Evolutionary conservation across 1,140 invertebrate species (phyloP).

Genomic region (Orchestia grillus): DNA sequence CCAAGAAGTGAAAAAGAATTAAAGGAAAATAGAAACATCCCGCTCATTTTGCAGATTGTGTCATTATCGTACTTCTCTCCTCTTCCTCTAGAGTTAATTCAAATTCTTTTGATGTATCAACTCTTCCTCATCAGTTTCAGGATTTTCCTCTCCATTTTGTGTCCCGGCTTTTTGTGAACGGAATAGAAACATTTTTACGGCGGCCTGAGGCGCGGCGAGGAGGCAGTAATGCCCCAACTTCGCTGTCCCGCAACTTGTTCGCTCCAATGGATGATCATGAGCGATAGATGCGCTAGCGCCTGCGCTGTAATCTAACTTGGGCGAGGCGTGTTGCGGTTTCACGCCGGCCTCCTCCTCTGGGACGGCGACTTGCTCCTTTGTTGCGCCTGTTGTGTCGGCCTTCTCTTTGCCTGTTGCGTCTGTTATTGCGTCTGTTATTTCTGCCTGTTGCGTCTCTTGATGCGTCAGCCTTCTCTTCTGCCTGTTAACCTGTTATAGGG

Average conservation of each 20-base stretch:
- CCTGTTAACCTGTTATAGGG: too few relatives aligned
- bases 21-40: neutral
- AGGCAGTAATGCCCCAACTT: neutral
- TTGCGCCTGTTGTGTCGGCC: neutral
- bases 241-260: neutral
- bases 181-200: neutral
- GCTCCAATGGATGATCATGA: slow-evolving; percentile 30
- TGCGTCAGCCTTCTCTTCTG: too few relatives aligned
- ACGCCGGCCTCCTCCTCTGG: neutral
- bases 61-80: neutral
- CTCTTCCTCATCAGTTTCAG: neutral
- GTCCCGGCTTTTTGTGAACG: neutral
- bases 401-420: neutral
- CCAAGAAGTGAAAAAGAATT: neutral
- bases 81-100: neutral
- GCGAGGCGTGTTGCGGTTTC: neutral
- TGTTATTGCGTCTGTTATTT: neutral
- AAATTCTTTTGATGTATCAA: neutral
- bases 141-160: neutral
- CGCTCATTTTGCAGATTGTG: neutral
- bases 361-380: too few relatives aligned
- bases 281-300: neutral
- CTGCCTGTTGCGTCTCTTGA: neutral
- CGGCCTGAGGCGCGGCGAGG: neutral
- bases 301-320: neutral